Evolutionary conservation across 2,888 invertebrate species (phyloP).

Genomic region (Malacosoma neustria): DNA sequence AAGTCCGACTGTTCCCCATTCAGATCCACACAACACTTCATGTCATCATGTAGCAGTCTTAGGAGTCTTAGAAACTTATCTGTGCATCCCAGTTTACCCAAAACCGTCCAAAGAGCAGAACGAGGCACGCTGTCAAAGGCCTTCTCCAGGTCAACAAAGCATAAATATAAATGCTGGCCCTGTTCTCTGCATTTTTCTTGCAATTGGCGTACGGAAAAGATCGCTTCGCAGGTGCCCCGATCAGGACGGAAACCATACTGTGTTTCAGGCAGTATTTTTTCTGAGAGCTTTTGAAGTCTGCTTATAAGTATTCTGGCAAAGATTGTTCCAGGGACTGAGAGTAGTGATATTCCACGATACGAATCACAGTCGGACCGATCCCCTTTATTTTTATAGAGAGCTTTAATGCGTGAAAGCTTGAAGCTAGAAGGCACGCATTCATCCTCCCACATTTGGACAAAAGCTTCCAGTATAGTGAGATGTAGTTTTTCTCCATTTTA

Average conservation of each 20-base stretch:
- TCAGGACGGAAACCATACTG: no score
- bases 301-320: no score
- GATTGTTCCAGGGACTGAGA: conserved; percentile 8
- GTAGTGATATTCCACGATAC: conserved; percentile 11
- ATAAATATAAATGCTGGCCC: neutral
- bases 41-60: neutral
- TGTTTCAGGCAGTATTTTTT: no score
- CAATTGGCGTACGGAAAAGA: neutral
- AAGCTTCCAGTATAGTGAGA: no score
- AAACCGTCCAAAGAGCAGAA: neutral
- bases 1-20: neutral
- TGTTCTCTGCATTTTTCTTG: neutral
- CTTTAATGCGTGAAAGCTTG: no score
- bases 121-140: no score
- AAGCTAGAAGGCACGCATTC: no score
- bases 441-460: no score
- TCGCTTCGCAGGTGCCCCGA: no score
- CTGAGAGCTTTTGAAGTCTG: no score
- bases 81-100: neutral
- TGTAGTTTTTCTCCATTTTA: no score
- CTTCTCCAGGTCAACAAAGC: no score
- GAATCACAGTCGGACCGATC: conserved; percentile 11
- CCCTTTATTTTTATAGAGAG: conserved; percentile 9
- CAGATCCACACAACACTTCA: neutral
- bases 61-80: neutral